Base-by-base conservation (phyloP, 2,888 invertebrate genomes). In the Ceramica pisi region DNA sequence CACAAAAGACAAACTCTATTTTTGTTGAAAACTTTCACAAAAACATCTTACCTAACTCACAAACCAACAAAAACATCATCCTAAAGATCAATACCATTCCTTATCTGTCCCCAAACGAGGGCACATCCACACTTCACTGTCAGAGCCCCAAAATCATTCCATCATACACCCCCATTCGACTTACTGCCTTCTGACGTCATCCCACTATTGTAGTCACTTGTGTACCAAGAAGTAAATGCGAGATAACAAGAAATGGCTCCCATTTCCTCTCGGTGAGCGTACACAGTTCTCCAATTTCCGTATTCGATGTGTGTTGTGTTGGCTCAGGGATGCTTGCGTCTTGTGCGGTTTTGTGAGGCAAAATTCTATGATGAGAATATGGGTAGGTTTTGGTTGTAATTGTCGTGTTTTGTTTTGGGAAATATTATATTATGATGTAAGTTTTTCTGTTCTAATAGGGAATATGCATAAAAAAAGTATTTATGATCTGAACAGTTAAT, bases 201-300 rank as follows among this genome's bases (percentile, higher is more conserved):
- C 14, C n/a, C 31, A 46, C 44, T 35, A 62, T 51, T 64, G 56
- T 61, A 48, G 59, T 60, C 44, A 56, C 46, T 62, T 71, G 19
- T 56, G 31, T 76, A 53, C 76, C 46, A 65, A 81, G 68, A 74
- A 71, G 56, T 74, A 67, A 68, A 57, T 19, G 46, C 12, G 35
- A 75, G 74, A 80, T 85, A 82, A 61, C 85, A 66, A 71, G 81
- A 77, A 80, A 82, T 77, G 64, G 76, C 64, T 73, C 48, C 78
- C 71, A 85, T 84, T 84, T 85, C 86, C 83, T 67, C 31, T 53
- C n/a, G 35, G 57, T 75, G 75, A 85, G 67, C 79, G 57, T 65
- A 81, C 81, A 83, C 67, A 73, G 75, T 80, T 78, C 79, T 81
- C 75, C 84, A 81, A 84, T 85, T 85, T 85, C 86, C 86, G 80